Conservation (phyloP, 2,113 vertebrate species). For the Podiceps cristatus region DNA sequence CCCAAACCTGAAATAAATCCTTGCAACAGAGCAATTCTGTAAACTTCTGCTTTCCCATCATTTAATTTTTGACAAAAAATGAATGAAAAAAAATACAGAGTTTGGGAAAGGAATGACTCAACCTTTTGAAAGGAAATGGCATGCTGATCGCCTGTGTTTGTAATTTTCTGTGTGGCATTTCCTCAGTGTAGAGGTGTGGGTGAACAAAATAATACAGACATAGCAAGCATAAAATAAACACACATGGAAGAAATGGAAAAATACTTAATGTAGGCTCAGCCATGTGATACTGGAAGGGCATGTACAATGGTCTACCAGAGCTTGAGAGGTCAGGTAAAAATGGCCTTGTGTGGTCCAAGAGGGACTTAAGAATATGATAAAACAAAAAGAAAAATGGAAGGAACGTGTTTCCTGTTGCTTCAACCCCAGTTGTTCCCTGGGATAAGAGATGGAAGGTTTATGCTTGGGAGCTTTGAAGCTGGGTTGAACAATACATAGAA, state of each 20-base stretch:
- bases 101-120: background rate
- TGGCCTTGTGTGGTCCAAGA: background rate
- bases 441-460: background rate
- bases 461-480: background rate
- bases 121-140: background rate
- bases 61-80: background rate
- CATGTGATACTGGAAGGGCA: background rate
- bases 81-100: background rate
- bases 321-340: background rate
- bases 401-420: background rate
- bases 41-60: constrained; percentile 22
- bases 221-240: constrained; percentile 1
- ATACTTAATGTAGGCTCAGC: background rate
- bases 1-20: constrained; percentile 59
- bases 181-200: background rate
- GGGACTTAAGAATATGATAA: background rate
- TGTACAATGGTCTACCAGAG: background rate
- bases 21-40: constrained; percentile 25
- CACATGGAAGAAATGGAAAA: background rate
- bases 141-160: background rate
- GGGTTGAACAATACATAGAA: background rate
- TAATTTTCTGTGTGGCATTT: background rate
- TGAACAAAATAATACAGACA: background rate
- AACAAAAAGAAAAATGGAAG: background rate
- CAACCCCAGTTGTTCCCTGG: background rate